These are phyloP conservation scores for Hyperopisus bebe DNA, from an alignment of 2,113 vertebrate genomes.

Conservation along the genomic window DNA sequence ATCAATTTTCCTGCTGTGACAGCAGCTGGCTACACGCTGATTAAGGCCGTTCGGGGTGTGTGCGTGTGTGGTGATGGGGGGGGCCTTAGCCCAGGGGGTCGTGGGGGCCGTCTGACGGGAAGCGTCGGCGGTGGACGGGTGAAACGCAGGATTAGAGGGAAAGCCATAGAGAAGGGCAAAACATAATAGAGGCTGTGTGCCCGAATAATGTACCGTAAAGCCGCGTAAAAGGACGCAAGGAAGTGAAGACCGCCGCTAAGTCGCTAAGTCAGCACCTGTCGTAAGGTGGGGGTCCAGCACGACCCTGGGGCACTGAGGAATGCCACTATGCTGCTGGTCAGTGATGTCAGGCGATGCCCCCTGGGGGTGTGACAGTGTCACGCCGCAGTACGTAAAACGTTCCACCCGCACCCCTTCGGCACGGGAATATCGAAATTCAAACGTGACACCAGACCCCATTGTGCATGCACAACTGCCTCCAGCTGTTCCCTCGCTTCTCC, in stretches of 20 bases:
- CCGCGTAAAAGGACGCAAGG: conserved; percentile 43
- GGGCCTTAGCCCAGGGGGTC: conserved; percentile 21
- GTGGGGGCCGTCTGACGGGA: conserved; percentile 37
- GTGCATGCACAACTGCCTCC: neutral
- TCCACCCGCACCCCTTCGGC: neutral
- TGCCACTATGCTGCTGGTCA: conserved; percentile 10
- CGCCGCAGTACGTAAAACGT: neutral
- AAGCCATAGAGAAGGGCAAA: conserved; percentile 18
- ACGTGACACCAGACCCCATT: neutral
- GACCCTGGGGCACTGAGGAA: conserved; percentile 17
- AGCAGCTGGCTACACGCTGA: conserved; percentile 50
- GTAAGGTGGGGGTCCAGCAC: conserved; percentile 42
- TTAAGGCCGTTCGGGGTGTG: conserved; percentile 38
- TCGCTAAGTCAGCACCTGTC: conserved; percentile 59
- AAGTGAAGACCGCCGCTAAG: conserved; percentile 38
- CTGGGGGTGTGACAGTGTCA: conserved; percentile 4
- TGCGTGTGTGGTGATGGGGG: conserved; percentile 24
- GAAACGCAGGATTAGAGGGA: conserved; percentile 22
- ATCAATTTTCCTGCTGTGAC: conserved; percentile 53
- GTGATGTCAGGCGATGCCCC: conserved; percentile 45
- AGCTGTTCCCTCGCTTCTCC: neutral
- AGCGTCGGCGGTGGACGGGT: conserved; percentile 26
- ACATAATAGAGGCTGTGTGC: conserved; percentile 37
- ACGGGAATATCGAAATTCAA: neutral
- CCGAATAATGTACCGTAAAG: conserved; percentile 32